phyloP scores from a whole-genome alignment of 2,888 invertebrate species.

The Chloroclysta siterata region DNA sequence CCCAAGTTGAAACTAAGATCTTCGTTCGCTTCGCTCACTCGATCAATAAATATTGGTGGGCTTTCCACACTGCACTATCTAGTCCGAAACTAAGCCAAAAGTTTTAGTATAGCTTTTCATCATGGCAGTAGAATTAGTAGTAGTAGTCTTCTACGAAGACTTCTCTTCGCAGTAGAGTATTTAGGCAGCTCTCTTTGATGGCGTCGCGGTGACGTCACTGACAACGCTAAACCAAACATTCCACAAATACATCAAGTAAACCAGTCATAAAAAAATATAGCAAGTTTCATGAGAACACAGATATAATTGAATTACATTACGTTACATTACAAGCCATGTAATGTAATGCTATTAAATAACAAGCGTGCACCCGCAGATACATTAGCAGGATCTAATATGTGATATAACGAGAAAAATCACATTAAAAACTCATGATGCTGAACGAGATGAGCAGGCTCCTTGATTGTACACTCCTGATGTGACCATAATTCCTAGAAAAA shows the following conservation, averaged over 20 bases:
- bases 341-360: conserved; percentile 25
- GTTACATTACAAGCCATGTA: conserved; percentile 10
- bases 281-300: conserved; percentile 17
- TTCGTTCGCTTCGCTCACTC: no score
- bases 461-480: conserved; percentile 23
- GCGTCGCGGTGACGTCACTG: no score
- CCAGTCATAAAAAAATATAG: background rate
- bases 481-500: conserved; percentile 23
- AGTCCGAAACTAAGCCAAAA: no score
- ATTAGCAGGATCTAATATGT: conserved; percentile 29
- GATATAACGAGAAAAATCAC: conserved; percentile 35
- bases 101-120: no score
- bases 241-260: background rate
- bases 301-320: conserved; percentile 20
- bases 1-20: no score
- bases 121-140: no score
- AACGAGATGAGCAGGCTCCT: conserved; percentile 26
- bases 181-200: no score
- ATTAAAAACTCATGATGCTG: conserved; percentile 30
- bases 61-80: no score
- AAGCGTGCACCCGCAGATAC: conserved; percentile 15
- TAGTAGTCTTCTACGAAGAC: no score
- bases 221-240: background rate
- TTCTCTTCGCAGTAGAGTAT: no score
- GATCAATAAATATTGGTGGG: no score